A percentile compares a stretch with the other conserved stretches of the same genome.
Evolutionary conservation across 2,888 invertebrate species (phyloP).

Genomic region (Tholera decimalis): DNA sequence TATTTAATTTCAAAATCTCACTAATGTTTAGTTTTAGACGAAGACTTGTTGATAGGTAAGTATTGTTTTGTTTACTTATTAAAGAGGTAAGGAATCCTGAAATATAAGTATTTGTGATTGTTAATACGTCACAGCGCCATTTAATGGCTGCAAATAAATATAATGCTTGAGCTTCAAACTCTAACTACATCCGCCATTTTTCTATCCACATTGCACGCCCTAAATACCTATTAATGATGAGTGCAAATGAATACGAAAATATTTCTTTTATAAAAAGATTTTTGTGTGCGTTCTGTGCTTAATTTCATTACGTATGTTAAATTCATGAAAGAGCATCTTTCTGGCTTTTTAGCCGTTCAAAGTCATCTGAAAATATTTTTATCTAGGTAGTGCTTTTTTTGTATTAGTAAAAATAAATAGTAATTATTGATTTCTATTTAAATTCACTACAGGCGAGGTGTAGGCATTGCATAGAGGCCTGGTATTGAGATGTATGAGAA

Average conservation of each 20-base stretch:
- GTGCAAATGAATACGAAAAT: constrained; percentile 55
- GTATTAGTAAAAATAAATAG: constrained; percentile 30
- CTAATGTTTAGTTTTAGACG: constrained; percentile 67
- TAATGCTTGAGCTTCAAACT: constrained; percentile 56
- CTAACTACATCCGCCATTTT: constrained; percentile 34
- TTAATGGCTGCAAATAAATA: constrained; percentile 47
- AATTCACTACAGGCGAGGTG: constrained; percentile 51
- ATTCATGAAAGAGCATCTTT: constrained; percentile 27
- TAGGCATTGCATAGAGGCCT: constrained; percentile 24
- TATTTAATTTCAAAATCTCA: constrained; percentile 68
- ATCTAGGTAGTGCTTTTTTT: constrained; percentile 43
- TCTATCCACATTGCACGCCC: constrained; percentile 29
- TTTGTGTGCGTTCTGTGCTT: constrained; percentile 31
- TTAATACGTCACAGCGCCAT: constrained; percentile 49
- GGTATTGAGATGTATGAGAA: constrained; percentile 20
- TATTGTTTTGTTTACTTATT: constrained; percentile 47
- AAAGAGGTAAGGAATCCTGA: constrained; percentile 34
- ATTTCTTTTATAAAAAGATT: constrained; percentile 34
- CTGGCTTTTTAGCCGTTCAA: constrained; percentile 35
- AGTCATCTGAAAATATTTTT: constrained; percentile 49
- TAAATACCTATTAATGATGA: constrained; percentile 23
- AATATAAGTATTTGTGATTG: constrained; percentile 20
- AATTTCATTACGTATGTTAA: constrained; percentile 25
- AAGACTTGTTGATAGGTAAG: constrained; percentile 61
- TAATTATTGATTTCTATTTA: constrained; percentile 18